phyloP scores from a whole-genome alignment of 2,888 invertebrate species.

The Leucania comma region DNA sequence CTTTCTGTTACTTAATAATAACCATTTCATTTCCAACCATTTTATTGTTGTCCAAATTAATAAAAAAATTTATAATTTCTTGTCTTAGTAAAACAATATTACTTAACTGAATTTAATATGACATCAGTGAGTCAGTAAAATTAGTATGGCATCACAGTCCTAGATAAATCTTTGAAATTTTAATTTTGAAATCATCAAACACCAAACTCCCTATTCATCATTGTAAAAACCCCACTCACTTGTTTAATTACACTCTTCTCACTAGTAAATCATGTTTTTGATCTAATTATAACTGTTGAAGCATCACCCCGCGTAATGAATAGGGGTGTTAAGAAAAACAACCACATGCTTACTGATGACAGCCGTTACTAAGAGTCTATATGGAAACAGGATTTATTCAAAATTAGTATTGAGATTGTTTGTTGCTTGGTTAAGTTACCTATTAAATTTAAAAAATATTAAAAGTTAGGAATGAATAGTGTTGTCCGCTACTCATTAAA shows the following conservation, averaged over 20 bases:
- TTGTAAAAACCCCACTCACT: conserved; percentile 9
- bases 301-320: conserved; percentile 47
- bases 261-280: conserved; percentile 34
- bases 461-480: not conserved
- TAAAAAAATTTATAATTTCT: too few species aligned
- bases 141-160: not conserved
- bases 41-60: too few species aligned
- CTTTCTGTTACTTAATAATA: too few species aligned
- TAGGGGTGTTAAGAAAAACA: conserved; percentile 64
- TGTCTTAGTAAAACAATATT: too few species aligned
- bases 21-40: too few species aligned
- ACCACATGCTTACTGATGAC: conserved; percentile 60
- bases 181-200: conserved; percentile 14
- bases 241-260: conserved; percentile 18
- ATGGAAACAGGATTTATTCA: conserved; percentile 14
- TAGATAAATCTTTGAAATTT: not conserved
- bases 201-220: conserved; percentile 8
- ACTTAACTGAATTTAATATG: not conserved
- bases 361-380: conserved; percentile 26
- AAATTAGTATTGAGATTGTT: not conserved
- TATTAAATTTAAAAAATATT: not conserved
- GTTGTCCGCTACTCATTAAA: not conserved
- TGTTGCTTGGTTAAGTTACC: not conserved
- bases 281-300: conserved; percentile 47
- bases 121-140: not conserved